Base-by-base conservation (phyloP, 1,140 invertebrate species). In the Macrocentrus cingulum region DNA sequence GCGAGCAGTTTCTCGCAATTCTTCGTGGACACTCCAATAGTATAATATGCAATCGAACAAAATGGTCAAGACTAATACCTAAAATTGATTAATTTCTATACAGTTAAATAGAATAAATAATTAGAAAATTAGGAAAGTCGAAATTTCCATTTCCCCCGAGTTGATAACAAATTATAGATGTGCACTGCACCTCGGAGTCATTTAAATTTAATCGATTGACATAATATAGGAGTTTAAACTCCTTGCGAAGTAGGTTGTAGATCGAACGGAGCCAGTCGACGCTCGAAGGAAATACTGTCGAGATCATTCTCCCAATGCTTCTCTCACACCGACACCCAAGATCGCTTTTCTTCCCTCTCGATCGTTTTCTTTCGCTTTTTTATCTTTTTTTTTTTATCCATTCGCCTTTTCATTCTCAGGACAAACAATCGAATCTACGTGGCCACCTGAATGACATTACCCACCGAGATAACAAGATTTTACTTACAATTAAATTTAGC, bases 211-310 rank as follows among this genome's bases (percentile, higher is more conserved):
- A 51, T 51, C 29, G 49, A 51, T 51, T 20, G 11, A 25, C 37
- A 34, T 51, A 29, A 25, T 51, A 34, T 51, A 29, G 15, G 13
- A 36, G 49, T 51, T 25, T 49, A 49, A 49, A 51, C 49, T 36
- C 49, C 37, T 16, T 15, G 15, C 29, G 19, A 18, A 16, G 49
- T 11, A n/a, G 36, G 13, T 4, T n/a, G 15, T 39, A 39, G 36
- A 15, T 39, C 49, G 49, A 51, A 36, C 49, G n/a, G 49, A 25
- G 32, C 16, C 49, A 51, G 49, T 25, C 49, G 45, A 32, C 19
- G 55, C 55, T 57, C 55, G 16, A 34, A 46, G 55, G 55, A 57
- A 57, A 57, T 57, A 57, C 45, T 29, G 32, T 22, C 13, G 55
- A 34, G 55, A 50, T 57, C 34, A 57, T 57, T 50, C 55, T 57